Evolutionary conservation across 2,888 invertebrate genomes (phyloP).

Genomic region (Chalcosyrphus nemorum): DNA sequence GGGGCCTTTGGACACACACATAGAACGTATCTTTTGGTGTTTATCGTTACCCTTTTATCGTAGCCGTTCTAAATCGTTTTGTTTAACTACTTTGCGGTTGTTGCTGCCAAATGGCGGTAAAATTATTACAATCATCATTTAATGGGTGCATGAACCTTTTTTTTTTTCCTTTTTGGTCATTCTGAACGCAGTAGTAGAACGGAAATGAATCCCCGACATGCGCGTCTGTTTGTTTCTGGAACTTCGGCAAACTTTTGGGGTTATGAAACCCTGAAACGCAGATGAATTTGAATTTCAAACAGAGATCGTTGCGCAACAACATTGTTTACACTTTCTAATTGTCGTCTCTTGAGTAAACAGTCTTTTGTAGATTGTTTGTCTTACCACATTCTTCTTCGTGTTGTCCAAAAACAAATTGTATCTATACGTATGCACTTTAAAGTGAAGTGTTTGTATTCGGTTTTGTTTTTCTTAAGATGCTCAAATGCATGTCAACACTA

Average conservation of each 20-base stretch:
- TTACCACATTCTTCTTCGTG: neutral
- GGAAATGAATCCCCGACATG: constrained; percentile 14
- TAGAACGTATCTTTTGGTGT: neutral
- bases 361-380: neutral
- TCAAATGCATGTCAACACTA: neutral
- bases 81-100: constrained; percentile 47
- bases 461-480: neutral
- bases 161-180: neutral
- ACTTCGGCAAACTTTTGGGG: neutral
- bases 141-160: constrained; percentile 63
- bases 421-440: neutral
- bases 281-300: neutral
- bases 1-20: neutral
- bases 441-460: neutral
- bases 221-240: neutral
- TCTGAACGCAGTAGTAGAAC: neutral
- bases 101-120: constrained; percentile 17
- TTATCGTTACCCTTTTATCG: constrained; percentile 12
- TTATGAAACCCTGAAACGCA: neutral
- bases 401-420: neutral
- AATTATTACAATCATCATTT: constrained; percentile 50
- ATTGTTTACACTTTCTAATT: constrained; percentile 52
- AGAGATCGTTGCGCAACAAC: constrained; percentile 9
- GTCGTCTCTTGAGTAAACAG: neutral
- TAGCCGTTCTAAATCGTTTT: constrained; percentile 35